Evolutionary conservation across 2,888 invertebrate species (phyloP), one percentile per base, ranked within the genome.

Genomic region (Calameuta idolon): DNA sequence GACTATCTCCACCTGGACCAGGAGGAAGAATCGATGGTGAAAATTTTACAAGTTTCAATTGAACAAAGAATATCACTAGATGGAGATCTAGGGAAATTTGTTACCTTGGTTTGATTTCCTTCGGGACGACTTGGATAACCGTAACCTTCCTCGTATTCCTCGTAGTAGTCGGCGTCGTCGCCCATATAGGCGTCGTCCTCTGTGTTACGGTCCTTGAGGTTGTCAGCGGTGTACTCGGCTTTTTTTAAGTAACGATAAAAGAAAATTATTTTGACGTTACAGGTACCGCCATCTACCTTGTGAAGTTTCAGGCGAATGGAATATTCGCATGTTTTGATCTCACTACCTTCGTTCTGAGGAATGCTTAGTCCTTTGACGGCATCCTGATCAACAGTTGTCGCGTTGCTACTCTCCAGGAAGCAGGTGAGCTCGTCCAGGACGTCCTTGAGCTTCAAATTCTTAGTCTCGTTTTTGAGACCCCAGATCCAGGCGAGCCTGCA

Each of bases 401-500:
- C 84, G 84, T 90, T 89, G 83, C 85, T 87, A 78, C 85, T 88
- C 86, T 94, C 95, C 91, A 95, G 93, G 90, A 94, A 94, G 91
- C 96, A 97, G 79, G 94, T 95, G 83, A 96, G 93, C 80, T 94
- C 94, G 86, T 96, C 95, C 76, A 97, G 92, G 55, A 95, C 94
- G 84, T 94, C 94, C 84, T 94, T 94, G 82, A 96, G 94, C 86
- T 94, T 94, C 84, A 93, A 93, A 90, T 95, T 96, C 90, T 94
- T 94, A 83, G 97, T 96, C 84, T 96, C 96, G 91, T 95, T 95
- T 81, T 94, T 93, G 80, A 97, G 92, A 74, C 93, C 93, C 92
- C 95, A 95, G 92, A 97, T 94, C 97, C 97, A 97, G 84, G 95
- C 94, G 84, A 97, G 92, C 83, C 96, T 95, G 91, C 97, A 97